Evolutionary conservation across 2,113 vertebrate genomes (phyloP).

Genomic region (Podarcis muralis): DNA sequence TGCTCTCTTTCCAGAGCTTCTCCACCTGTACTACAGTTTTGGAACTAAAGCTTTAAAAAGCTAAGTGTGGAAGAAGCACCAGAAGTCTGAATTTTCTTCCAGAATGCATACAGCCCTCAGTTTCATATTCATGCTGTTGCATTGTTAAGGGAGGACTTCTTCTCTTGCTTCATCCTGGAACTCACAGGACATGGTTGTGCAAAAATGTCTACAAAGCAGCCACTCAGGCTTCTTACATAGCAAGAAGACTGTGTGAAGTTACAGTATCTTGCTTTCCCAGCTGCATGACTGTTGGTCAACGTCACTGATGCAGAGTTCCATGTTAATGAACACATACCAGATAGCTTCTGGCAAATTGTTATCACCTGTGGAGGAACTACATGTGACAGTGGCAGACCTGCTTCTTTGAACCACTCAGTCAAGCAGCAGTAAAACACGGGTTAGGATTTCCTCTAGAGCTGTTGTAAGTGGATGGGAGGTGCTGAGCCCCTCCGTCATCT

Average conservation of each 20-base stretch:
- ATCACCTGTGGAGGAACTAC: no score
- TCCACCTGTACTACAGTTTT: background rate
- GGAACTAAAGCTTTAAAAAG: background rate
- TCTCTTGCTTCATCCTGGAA: slow-evolving; percentile 26
- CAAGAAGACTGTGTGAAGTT: slow-evolving; percentile 19
- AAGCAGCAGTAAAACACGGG: no score
- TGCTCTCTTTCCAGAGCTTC: background rate
- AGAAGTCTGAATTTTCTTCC: background rate
- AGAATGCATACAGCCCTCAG: background rate
- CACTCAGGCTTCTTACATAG: background rate
- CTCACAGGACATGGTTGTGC: slow-evolving; percentile 10
- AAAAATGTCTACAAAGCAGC: slow-evolving; percentile 3
- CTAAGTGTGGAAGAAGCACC: background rate
- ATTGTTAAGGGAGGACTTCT: background rate
- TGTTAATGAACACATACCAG: background rate
- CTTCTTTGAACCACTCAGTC: no score
- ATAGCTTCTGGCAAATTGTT: no score
- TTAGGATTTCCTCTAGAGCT: no score
- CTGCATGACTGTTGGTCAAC: background rate
- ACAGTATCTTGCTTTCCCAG: background rate
- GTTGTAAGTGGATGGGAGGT: no score
- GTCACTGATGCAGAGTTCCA: slow-evolving; percentile 6
- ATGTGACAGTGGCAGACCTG: no score
- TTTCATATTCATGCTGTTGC: background rate
- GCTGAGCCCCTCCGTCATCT: no score